Conservation (phyloP, 2,888 invertebrate species). For the Lamellibrachia columna region DNA sequence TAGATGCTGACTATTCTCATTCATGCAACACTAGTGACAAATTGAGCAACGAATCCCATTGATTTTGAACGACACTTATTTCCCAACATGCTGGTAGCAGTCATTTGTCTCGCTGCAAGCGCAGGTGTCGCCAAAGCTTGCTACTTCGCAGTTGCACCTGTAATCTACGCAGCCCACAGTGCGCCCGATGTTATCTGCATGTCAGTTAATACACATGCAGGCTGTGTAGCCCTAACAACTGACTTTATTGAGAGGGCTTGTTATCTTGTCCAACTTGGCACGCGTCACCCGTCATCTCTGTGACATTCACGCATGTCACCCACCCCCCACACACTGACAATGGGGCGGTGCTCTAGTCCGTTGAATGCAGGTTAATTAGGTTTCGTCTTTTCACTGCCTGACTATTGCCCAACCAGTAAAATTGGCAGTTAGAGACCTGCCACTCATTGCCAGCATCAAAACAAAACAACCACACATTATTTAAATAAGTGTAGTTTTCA, state of each 20-base stretch:
- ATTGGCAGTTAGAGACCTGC: not conserved
- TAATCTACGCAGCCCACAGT: not conserved
- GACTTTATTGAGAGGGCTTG: constrained; percentile 10
- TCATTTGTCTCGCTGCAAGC: not conserved
- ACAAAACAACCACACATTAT: not conserved
- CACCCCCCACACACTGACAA: not conserved
- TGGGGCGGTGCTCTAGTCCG: not conserved
- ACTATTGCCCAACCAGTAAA: not conserved
- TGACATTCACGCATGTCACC: constrained; percentile 2
- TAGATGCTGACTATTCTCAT: not conserved
- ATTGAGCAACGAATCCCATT: constrained; percentile 16
- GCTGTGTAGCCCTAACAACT: constrained; percentile 16
- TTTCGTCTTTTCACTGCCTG: not conserved
- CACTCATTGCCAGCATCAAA: not conserved
- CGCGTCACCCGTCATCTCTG: constrained; percentile 3
- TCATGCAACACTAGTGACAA: not conserved
- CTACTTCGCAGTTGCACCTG: not conserved
- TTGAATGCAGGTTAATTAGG: not conserved
- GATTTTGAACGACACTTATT: constrained; percentile 6
- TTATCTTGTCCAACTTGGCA: not conserved
- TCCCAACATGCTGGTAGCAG: not conserved
- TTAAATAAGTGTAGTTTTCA: not conserved
- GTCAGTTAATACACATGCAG: not conserved
- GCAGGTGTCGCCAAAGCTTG: not conserved
- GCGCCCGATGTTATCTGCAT: not conserved